Evolutionary conservation across 2,888 invertebrate species (phyloP).

Genomic region (Drosophila ustulata): DNA sequence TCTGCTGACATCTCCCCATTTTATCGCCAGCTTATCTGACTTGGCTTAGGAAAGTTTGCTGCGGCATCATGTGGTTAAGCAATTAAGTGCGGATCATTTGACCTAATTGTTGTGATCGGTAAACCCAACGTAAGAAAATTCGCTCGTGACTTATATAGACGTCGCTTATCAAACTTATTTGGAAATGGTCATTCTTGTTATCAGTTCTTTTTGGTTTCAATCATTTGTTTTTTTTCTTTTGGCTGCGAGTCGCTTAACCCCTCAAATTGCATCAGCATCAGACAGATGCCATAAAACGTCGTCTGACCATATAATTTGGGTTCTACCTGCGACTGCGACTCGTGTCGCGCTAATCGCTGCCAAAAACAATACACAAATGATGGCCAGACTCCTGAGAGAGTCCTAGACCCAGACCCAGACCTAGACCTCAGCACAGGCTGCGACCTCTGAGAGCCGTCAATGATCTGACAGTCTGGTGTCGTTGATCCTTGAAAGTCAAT

Average conservation of each 20-base stretch:
- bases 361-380: constrained; percentile 57
- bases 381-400: constrained; percentile 55
- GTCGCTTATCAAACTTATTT: constrained; percentile 19
- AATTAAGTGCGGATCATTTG: constrained; percentile 14
- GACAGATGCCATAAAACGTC: constrained; percentile 42
- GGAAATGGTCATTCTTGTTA: constrained; percentile 18
- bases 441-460: constrained; percentile 13
- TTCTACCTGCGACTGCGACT: constrained; percentile 36
- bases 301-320: constrained; percentile 17
- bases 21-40: neutral
- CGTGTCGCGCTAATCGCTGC: constrained; percentile 44
- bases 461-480: constrained; percentile 50
- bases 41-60: neutral
- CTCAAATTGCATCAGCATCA: constrained; percentile 46
- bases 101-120: constrained; percentile 9
- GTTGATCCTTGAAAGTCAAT: constrained; percentile 70
- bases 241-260: constrained; percentile 18
- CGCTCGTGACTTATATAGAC: constrained; percentile 24
- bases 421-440: neutral
- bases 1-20: neutral
- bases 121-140: neutral
- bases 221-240: constrained; percentile 4
- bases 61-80: neutral
- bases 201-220: constrained; percentile 1
- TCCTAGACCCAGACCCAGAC: neutral